phyloP scores from a whole-genome alignment of 2,113 vertebrate genomes.

The Jacana jacana region DNA sequence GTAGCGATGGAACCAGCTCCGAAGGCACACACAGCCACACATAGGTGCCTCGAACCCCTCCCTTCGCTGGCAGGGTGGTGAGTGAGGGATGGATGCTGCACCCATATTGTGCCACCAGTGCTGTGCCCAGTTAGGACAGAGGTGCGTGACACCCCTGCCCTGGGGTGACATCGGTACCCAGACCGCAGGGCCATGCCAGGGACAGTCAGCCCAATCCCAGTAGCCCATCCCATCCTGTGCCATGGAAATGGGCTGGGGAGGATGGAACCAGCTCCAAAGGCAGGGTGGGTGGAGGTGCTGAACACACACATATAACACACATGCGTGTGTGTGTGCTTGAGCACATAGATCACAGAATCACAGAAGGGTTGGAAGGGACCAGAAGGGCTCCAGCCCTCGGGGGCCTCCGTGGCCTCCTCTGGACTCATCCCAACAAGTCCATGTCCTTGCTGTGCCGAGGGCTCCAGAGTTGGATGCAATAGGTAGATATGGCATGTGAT shows the following conservation, averaged over 20 bases:
- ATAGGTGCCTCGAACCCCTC: rapidly evolving
- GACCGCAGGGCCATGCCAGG: rapidly evolving
- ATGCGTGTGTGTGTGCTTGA: neutral
- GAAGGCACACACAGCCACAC: neutral
- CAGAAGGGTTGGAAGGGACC: too few species aligned
- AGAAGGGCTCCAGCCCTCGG: too few species aligned
- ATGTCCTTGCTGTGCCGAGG: too few species aligned
- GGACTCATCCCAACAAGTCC: too few species aligned
- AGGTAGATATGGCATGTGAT: too few species aligned
- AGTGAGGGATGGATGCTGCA: neutral
- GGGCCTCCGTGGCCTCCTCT: too few species aligned
- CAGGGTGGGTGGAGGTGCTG: neutral
- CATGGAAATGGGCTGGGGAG: rapidly evolving
- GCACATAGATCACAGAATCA: too few species aligned
- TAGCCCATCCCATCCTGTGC: neutral
- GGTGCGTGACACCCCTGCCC: rapidly evolving
- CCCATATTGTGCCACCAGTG: rapidly evolving
- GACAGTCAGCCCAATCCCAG: neutral
- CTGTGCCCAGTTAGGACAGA: neutral
- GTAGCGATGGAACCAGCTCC: rapidly evolving
- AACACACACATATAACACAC: rapidly evolving
- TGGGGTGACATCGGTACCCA: neutral
- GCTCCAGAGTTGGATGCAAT: too few species aligned
- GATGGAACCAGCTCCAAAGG: neutral
- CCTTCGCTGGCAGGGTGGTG: rapidly evolving